Evolutionary conservation across 2,113 vertebrate species (phyloP), one percentile per base, ranked within the genome.

Genomic region (Coryphaenoides rupestris): DNA sequence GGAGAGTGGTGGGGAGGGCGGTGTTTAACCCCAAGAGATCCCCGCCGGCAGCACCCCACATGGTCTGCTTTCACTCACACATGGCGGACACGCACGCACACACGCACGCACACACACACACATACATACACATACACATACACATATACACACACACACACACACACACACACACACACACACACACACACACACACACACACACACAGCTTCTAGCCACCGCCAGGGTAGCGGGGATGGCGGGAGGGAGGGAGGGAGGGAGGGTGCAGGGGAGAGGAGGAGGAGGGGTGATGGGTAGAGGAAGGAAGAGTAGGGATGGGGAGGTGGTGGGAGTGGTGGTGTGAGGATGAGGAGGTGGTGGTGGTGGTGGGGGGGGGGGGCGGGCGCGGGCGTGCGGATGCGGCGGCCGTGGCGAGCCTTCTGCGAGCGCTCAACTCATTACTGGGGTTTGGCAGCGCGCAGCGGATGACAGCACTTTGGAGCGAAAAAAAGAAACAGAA

Each of bases 61-160:
- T 68, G 68, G 68, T 60, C 69, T 86, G 84, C 47, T 87, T 89
- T 86, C 84, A 61, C 83, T 86, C 82, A 65, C 77, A 73, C 67
- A 73, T 47, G 63, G 76, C 80, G 80, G 69, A 84, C 56, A 69
- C 63, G 6, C 22, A 23, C 52, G 65, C 70, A n/a, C n/a, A n/a
- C n/a, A n/a, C n/a, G n/a, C n/a, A n/a, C n/a, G n/a, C n/a, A n/a
- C n/a, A n/a, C n/a, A n/a, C n/a, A n/a, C n/a, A n/a, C n/a, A n/a
- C n/a, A n/a, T n/a, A n/a, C n/a, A n/a, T n/a, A n/a, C n/a, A n/a
- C n/a, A n/a, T n/a, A n/a, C n/a, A n/a, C n/a, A n/a, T n/a, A n/a
- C n/a, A n/a, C n/a, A n/a, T n/a, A n/a, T n/a, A n/a, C n/a, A n/a
- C n/a, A n/a, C n/a, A n/a, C n/a, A n/a, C n/a, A n/a, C n/a, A n/a